Percentiles rank a stretch among this genome's conserved stretches.
Conservation (phyloP, 2,888 invertebrate species). For the Neoaliturus tenellus region DNA sequence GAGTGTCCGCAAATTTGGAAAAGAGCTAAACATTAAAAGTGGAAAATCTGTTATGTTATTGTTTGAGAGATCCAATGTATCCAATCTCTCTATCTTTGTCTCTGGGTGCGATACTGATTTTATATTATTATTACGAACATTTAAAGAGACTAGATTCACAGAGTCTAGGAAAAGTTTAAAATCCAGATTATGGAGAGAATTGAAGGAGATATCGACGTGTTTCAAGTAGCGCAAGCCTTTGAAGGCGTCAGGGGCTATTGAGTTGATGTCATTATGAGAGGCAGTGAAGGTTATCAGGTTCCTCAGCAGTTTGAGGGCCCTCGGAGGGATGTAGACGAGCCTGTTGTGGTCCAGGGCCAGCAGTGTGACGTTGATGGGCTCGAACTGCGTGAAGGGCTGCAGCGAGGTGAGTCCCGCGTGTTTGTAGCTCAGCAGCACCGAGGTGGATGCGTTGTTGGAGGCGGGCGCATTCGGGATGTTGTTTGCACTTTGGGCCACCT, state of each 20-base stretch:
- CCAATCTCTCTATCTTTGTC: constrained; percentile 5
- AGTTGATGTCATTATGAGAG: constrained; percentile 39
- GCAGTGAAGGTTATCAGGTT: constrained; percentile 37
- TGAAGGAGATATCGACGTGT: constrained; percentile 54
- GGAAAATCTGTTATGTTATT: constrained; percentile 54
- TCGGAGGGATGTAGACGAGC: constrained; percentile 40
- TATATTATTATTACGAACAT: constrained; percentile 30
- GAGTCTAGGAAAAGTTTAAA: constrained; percentile 30
- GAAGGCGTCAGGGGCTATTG: constrained; percentile 47
- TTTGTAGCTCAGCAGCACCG: constrained; percentile 25
- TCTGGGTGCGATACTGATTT: neutral
- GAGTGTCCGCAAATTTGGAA: constrained; percentile 40
- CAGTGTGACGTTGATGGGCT: constrained; percentile 45
- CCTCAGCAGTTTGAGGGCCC: neutral
- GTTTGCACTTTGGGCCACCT: constrained; percentile 36
- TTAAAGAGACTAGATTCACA: neutral
- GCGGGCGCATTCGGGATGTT: neutral
- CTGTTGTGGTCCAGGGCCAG: constrained; percentile 53
- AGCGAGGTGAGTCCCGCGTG: constrained; percentile 48
- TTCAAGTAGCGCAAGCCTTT: constrained; percentile 32
- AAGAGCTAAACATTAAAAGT: constrained; percentile 38
- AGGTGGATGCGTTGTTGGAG: neutral
- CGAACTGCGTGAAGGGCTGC: constrained; percentile 39
- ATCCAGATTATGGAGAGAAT: constrained; percentile 48
- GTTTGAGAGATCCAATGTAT: constrained; percentile 38